Conservation (phyloP, 2,797 vertebrate genomes). For the Adrianichthys oophorus region DNA sequence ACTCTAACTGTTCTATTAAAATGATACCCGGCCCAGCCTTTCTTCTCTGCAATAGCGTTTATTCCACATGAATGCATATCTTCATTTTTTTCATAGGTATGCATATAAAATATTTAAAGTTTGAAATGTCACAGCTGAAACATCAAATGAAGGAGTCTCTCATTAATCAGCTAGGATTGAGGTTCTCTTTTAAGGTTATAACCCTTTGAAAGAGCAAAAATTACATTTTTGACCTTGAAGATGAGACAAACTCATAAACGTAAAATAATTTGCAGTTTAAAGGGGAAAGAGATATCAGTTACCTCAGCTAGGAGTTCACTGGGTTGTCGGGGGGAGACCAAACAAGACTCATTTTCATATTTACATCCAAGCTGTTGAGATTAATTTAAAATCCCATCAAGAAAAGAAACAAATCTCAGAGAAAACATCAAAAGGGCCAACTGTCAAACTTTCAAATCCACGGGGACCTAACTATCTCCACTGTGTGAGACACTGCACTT, state of each 20-base stretch:
- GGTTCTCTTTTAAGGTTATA: slow-evolving; percentile 89
- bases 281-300: slow-evolving; percentile 82
- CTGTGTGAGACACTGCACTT: slow-evolving; percentile 70
- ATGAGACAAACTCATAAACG: slow-evolving; percentile 90
- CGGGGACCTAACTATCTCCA: slow-evolving; percentile 74
- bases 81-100: slow-evolving; percentile 83
- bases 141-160: slow-evolving; percentile 85
- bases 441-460: slow-evolving; percentile 82
- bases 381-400: slow-evolving; percentile 84
- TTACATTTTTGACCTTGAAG: slow-evolving; percentile 91
- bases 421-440: slow-evolving; percentile 83
- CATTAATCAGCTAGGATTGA: slow-evolving; percentile 86
- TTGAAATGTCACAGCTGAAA: slow-evolving; percentile 89
- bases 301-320: slow-evolving; percentile 75
- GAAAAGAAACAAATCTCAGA: slow-evolving; percentile 80
- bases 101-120: slow-evolving; percentile 90
- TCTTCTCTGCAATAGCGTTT: slow-evolving; percentile 85
- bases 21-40: slow-evolving; percentile 80
- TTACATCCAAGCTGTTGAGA: slow-evolving; percentile 82
- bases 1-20: slow-evolving; percentile 88
- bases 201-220: slow-evolving; percentile 91
- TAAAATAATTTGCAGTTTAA: slow-evolving; percentile 89
- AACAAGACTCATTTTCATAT: slow-evolving; percentile 84
- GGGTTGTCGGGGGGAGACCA: slow-evolving; percentile 74
- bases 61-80: slow-evolving; percentile 89